These are phyloP conservation scores for Epizoanthus stellaris DNA, from an alignment of 92 coral and sea anemone genomes.

Conservation along the genomic window DNA sequence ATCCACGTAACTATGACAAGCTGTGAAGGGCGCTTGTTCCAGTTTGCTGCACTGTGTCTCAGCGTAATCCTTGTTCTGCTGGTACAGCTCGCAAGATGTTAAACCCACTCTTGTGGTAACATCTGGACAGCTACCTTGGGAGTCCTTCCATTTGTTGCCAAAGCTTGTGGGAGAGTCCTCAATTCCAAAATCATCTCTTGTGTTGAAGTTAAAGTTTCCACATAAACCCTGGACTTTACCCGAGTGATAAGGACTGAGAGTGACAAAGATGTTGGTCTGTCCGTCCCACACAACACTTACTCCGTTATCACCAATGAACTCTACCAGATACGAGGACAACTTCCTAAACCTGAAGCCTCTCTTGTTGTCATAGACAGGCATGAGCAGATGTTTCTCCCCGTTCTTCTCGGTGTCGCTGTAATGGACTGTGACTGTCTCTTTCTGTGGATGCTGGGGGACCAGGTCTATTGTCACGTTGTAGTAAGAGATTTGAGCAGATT, in stretches of 20 bases:
- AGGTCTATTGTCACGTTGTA: constrained; percentile 66
- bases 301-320: constrained; percentile 64
- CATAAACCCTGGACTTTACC: constrained; percentile 81
- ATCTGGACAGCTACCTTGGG: constrained; percentile 57
- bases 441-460: constrained; percentile 60
- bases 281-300: constrained; percentile 80
- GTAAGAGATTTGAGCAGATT: constrained; percentile 71
- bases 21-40: constrained; percentile 67
- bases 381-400: constrained; percentile 31
- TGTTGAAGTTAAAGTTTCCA: constrained; percentile 72
- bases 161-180: constrained; percentile 66
- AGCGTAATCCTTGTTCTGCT: constrained; percentile 64
- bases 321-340: constrained; percentile 67
- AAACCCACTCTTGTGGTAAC: constrained; percentile 48
- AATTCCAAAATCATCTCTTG: constrained; percentile 75
- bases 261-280: constrained; percentile 65
- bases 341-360: constrained; percentile 65
- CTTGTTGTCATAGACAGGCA: constrained; percentile 55
- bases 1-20: constrained; percentile 68
- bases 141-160: constrained; percentile 70
- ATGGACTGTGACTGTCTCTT: constrained; percentile 57
- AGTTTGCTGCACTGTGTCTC: constrained; percentile 58
- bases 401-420: constrained; percentile 13
- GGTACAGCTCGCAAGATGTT: constrained; percentile 70
- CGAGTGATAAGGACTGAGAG: constrained; percentile 56